Conservation (phyloP, 1,140 invertebrate genomes). For the Aphaenogaster ashmeadi region DNA sequence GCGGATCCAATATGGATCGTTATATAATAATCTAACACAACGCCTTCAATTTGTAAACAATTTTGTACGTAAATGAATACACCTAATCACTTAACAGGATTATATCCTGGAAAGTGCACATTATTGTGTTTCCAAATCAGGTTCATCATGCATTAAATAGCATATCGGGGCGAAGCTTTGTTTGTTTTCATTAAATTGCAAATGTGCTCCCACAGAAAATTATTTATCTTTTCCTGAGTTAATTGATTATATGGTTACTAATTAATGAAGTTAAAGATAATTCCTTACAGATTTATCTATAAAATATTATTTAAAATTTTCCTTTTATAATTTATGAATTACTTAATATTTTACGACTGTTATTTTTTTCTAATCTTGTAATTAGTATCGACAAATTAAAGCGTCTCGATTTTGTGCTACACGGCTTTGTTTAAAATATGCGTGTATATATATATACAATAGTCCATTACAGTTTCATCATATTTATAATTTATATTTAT, state of each 20-base stretch:
- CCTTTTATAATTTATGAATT: not conserved
- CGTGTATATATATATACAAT: conserved; percentile 62
- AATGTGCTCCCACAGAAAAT: not conserved
- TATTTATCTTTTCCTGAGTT: not conserved
- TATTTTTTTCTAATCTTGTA: not conserved
- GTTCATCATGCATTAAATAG: not conserved
- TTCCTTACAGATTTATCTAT: not conserved
- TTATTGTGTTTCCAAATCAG: conserved; percentile 4
- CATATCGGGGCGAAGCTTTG: not conserved
- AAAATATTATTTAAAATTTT: conserved; percentile 11
- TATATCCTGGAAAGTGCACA: conserved; percentile 9
- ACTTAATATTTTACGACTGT: not conserved
- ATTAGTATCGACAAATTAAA: not conserved
- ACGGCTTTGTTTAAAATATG: conserved; percentile 63
- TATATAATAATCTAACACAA: conserved; percentile 2
- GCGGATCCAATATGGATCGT: conserved; percentile 53
- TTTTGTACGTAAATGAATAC: not conserved
- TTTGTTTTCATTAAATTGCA: not conserved
- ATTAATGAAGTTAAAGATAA: not conserved
- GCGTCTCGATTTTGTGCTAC: conserved; percentile 29
- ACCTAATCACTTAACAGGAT: conserved; percentile 13
- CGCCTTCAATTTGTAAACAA: conserved; percentile 17
- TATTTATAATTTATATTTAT: conserved; percentile 68
- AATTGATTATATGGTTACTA: not conserved
- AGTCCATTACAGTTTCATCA: conserved; percentile 62